phyloP scores from a whole-genome alignment of 1,140 invertebrate genomes.

The Pomacea maculata region DNA sequence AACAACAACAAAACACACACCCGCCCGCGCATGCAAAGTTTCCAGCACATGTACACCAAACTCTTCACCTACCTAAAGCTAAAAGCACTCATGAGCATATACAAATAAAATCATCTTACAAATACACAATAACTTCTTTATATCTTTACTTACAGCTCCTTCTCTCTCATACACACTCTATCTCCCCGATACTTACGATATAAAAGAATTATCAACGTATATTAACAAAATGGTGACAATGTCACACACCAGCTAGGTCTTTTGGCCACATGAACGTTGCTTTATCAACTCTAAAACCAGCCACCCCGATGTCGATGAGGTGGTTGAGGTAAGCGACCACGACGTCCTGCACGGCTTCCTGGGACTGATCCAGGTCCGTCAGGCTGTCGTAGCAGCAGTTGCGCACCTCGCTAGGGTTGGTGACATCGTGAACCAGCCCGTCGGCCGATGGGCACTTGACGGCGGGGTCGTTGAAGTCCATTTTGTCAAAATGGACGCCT shows the following conservation, averaged over 20 bases:
- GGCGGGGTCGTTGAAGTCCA: conserved; percentile 33
- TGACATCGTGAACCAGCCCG: conserved; percentile 51
- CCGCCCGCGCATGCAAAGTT: background rate
- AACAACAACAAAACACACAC: background rate
- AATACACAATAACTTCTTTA: background rate
- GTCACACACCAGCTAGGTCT: conserved; percentile 35
- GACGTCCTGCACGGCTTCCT: conserved; percentile 58
- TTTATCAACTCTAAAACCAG: conserved; percentile 69
- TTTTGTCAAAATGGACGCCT: conserved; percentile 66
- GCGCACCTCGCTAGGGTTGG: conserved; percentile 59
- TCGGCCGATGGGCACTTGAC: conserved; percentile 10
- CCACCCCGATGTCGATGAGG: conserved; percentile 79
- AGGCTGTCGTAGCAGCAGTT: conserved; percentile 78
- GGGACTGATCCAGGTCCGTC: conserved; percentile 76
- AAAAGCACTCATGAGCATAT: background rate
- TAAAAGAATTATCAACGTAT: too few relatives aligned
- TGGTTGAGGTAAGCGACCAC: conserved; percentile 54
- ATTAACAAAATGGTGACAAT: too few relatives aligned
- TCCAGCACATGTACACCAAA: background rate
- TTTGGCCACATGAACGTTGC: conserved; percentile 54
- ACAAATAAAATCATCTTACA: background rate
- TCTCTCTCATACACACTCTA: background rate
- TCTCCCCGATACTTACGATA: too few relatives aligned
- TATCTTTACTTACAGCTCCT: background rate
- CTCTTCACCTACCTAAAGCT: background rate